Percentiles rank a stretch among this genome's conserved stretches.
phyloP scores from a whole-genome alignment of 92 coral and sea anemone species.

The Muricea muricata region DNA sequence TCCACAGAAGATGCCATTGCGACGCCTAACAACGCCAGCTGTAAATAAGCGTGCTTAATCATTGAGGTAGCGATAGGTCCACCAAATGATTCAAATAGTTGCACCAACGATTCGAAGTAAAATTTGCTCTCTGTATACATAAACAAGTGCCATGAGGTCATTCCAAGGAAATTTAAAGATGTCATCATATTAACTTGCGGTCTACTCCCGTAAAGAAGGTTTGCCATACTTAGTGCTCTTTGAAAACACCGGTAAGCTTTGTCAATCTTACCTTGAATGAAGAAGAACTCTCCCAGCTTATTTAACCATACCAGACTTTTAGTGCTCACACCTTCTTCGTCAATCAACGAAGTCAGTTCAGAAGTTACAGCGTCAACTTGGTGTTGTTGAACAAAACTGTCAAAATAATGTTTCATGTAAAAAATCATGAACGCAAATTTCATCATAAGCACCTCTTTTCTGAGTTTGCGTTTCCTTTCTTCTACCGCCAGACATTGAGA shows the following conservation, averaged over 20 bases:
- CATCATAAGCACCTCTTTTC: neutral
- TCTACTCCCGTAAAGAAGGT: neutral
- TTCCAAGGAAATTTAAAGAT: slow-evolving; percentile 13
- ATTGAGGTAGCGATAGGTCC: neutral
- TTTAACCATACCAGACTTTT: slow-evolving; percentile 7
- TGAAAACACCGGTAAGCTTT: slow-evolving; percentile 29
- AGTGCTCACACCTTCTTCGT: slow-evolving; percentile 12
- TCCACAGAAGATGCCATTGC: neutral
- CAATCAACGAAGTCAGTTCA: slow-evolving; percentile 3
- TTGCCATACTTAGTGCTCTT: slow-evolving; percentile 23
- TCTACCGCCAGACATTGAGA: neutral
- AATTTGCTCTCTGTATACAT: slow-evolving; percentile 16
- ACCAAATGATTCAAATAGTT: neutral
- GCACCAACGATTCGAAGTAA: neutral
- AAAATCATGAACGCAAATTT: neutral
- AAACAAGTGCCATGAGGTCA: neutral
- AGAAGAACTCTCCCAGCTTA: neutral
- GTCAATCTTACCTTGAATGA: slow-evolving; percentile 5
- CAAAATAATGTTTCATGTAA: neutral
- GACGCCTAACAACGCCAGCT: neutral
- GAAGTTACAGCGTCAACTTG: neutral
- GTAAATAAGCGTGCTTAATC: neutral
- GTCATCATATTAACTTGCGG: neutral
- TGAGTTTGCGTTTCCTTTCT: neutral
- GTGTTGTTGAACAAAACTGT: neutral